These are phyloP conservation scores for Pocillopora verrucosa DNA, from an alignment of 64 coral and sea anemone genomes.

Conservation along the genomic window DNA sequence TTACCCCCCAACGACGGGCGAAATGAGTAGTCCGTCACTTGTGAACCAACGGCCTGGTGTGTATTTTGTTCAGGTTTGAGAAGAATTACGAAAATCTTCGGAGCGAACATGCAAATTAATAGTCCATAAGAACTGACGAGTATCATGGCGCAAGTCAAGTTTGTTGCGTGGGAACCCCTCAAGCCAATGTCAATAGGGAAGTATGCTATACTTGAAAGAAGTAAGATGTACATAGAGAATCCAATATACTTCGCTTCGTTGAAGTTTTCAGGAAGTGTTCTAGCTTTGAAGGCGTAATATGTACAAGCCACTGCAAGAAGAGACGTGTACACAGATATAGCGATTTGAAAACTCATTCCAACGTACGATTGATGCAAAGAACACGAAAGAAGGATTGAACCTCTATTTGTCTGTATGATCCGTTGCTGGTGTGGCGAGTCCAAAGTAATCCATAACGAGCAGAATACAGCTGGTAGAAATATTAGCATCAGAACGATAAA, in stretches of 20 bases:
- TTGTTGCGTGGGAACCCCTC: constrained; percentile 3
- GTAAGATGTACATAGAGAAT: constrained; percentile 42
- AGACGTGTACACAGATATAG: neutral
- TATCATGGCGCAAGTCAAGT: neutral
- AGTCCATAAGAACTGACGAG: constrained; percentile 43
- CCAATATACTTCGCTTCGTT: constrained; percentile 45
- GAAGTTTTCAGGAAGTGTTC: constrained; percentile 37
- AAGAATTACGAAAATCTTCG: constrained; percentile 52
- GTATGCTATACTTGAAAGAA: constrained; percentile 23
- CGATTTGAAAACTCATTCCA: constrained; percentile 24
- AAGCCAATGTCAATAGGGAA: constrained; percentile 24
- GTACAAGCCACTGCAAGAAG: constrained; percentile 21
- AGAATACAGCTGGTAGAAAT: neutral
- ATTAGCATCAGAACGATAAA: neutral
- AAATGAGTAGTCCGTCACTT: constrained; percentile 21
- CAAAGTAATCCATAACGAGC: constrained; percentile 7
- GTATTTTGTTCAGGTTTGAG: constrained; percentile 56
- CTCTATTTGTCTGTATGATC: neutral
- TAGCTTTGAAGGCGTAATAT: constrained; percentile 42
- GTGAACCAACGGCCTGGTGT: neutral
- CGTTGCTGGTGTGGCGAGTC: constrained; percentile 28
- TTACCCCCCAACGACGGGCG: neutral
- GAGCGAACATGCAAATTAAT: constrained; percentile 50
- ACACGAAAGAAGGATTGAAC: constrained; percentile 1
- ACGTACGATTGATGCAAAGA: neutral